A percentile compares a stretch with the other conserved stretches of the same genome.
These are phyloP conservation scores for Nesogale talazaci DNA, from an alignment of 2,113 vertebrate species.

Conservation along the genomic window DNA sequence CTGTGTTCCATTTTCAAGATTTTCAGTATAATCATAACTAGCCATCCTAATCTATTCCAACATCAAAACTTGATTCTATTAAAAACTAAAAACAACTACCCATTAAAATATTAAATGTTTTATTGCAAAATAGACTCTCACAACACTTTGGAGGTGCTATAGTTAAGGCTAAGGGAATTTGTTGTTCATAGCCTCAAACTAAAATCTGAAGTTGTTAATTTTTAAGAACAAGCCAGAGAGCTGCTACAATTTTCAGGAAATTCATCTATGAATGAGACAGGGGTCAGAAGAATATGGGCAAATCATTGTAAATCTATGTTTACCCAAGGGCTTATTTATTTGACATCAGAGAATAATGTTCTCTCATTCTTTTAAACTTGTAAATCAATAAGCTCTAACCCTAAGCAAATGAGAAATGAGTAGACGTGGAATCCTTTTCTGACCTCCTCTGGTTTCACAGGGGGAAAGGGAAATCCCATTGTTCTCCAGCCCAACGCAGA, in stretches of 20 bases:
- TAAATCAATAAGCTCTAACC: background rate
- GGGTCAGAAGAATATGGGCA: background rate
- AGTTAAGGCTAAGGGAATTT: no score
- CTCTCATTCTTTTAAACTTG: background rate
- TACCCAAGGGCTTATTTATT: background rate
- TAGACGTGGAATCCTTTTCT: no score
- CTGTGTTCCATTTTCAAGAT: background rate
- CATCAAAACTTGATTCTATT: background rate
- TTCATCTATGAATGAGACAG: background rate
- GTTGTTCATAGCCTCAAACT: background rate
- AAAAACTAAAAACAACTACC: background rate
- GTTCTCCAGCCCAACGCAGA: no score
- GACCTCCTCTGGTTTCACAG: no score
- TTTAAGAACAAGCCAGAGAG: background rate
- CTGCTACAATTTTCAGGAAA: background rate
- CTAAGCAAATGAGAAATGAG: background rate
- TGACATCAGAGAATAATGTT: no score
- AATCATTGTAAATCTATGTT: background rate
- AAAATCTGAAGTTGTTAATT: background rate
- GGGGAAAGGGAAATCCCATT: no score
- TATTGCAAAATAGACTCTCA: background rate
- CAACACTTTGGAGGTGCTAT: background rate
- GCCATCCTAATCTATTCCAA: background rate
- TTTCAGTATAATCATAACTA: background rate
- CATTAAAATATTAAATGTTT: background rate